These are phyloP conservation scores for Cassiopea xamachana DNA, from an alignment of 30 jellyfish, hydroid and myxozoan species.

Conservation along the genomic window DNA sequence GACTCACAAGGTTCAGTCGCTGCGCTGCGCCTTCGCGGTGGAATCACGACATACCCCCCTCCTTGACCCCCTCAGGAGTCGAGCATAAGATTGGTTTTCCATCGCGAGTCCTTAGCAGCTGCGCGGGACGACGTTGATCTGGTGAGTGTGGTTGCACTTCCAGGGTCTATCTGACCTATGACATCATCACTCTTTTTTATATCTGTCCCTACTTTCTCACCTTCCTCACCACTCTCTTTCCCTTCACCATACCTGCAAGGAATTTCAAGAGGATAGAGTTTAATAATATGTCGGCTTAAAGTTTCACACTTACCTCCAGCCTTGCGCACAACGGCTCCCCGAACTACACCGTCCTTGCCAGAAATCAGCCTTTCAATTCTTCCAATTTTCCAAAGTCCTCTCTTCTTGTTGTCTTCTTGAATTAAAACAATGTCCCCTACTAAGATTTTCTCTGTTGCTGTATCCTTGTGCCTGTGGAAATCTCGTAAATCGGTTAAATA, in stretches of 20 bases:
- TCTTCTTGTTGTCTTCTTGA: constrained; percentile 12
- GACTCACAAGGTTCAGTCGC: too few relatives aligned
- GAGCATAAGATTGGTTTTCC: too few relatives aligned
- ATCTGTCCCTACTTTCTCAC: too few relatives aligned
- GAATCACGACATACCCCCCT: too few relatives aligned
- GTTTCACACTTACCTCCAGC: constrained; percentile 26
- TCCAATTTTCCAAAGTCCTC: constrained; percentile 24
- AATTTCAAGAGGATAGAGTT: constrained; percentile 27
- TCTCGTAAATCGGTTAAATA: constrained; percentile 21
- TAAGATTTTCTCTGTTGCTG: neutral
- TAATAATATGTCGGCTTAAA: neutral
- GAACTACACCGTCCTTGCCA: constrained; percentile 29
- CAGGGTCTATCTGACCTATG: too few relatives aligned
- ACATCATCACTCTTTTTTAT: too few relatives aligned
- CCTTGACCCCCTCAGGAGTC: too few relatives aligned
- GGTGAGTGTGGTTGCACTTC: too few relatives aligned
- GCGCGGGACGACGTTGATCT: too few relatives aligned
- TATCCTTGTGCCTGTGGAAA: neutral
- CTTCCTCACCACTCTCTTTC: constrained; percentile 3
- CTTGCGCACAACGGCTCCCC: constrained; percentile 9
- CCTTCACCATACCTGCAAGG: too few relatives aligned
- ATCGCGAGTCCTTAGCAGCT: too few relatives aligned
- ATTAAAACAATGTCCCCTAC: constrained; percentile 1
- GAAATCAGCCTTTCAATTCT: neutral
- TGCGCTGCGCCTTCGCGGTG: too few relatives aligned